Evolutionary conservation across 2,888 invertebrate genomes (phyloP), one percentile per base, ranked within the genome.

Genomic region (Diogma glabrata): DNA sequence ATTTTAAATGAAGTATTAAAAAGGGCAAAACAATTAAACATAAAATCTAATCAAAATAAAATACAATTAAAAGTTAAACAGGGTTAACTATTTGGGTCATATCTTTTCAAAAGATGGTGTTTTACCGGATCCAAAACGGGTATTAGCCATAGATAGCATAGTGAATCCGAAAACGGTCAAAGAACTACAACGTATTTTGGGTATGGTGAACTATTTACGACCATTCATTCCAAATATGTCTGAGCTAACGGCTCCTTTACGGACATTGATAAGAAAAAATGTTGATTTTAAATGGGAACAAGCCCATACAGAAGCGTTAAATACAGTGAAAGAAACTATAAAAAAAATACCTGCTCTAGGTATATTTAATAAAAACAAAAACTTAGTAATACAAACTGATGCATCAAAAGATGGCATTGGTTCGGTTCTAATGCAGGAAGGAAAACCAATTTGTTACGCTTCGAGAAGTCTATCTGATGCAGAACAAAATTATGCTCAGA

Each of bases 21-120:
- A 6, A 53, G 57, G 47, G 60, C 60, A 9, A 54, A 30, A 12
- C n/a, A 12, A 33, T 49, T 51, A 47, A 58, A 59, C 54, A 55
- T 64, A n/a, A 62, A 59, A 54, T 64, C 63, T 50, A 63, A 51
- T 63, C n/a, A n/a, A n/a, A n/a, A n/a, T 16, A 16, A 33, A 2
- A 12, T 33, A 5, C 33, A 33, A 2, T 33, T 54, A 47, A 57
- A 55, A 53, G 36, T 53, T 14, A 54, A 51, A 26, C 14, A 57
- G n/a, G 40, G 59, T 62, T 5, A 60, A 58, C 55, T 63, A 60
- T 55, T 51, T 62, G 16, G 64, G 62, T 6, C 52, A 57, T 16
- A 33, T 33, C n/a, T 33, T 33, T 33, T 33, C 33, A 6, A 33
- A 33, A 16, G 33, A 33, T 10, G 33, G 12, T 14, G 33, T 33